Evolutionary conservation across 2,113 vertebrate species (phyloP).

Genomic region (Xiphophorus maculatus): DNA sequence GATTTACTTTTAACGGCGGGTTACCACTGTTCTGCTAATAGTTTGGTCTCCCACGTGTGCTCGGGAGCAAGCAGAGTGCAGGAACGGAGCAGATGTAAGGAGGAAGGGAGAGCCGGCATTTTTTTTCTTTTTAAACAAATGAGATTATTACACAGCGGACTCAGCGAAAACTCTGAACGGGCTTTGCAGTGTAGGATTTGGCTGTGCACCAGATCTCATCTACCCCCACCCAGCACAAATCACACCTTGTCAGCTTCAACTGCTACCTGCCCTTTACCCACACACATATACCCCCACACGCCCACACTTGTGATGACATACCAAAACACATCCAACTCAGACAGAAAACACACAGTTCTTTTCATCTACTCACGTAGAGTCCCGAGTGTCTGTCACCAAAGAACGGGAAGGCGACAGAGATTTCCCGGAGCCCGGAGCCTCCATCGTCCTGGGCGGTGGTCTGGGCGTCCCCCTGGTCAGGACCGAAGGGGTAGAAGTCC

Average conservation of each 20-base stretch:
- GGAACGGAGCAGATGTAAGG: conserved; percentile 54
- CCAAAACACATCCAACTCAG: conserved; percentile 27
- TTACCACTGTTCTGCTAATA: conserved; percentile 51
- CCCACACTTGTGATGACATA: conserved; percentile 31
- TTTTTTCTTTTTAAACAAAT: conserved; percentile 15
- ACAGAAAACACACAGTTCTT: conserved; percentile 19
- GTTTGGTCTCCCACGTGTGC: conserved; percentile 33
- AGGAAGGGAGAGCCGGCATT: conserved; percentile 23
- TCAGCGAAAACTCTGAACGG: conserved; percentile 51
- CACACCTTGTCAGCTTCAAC: conserved; percentile 61
- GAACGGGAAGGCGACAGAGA: conserved; percentile 92
- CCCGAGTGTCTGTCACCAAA: conserved; percentile 91
- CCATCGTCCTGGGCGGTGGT: conserved; percentile 93
- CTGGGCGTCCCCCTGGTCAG: conserved; percentile 79
- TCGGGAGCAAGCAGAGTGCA: conserved; percentile 16
- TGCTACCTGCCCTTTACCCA: conserved; percentile 46
- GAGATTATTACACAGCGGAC: conserved; percentile 46
- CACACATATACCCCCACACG: conserved; percentile 25
- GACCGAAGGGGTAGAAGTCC: conserved; percentile 93
- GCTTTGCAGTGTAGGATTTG: conserved; percentile 54
- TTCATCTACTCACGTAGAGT: conserved; percentile 91
- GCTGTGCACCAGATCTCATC: conserved; percentile 46
- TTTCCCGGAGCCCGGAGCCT: conserved; percentile 90
- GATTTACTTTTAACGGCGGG: conserved; percentile 38
- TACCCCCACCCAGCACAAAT: conserved; percentile 58